phyloP scores from a whole-genome alignment of 1,140 invertebrate genomes.

The Aphaenogaster rudis region DNA sequence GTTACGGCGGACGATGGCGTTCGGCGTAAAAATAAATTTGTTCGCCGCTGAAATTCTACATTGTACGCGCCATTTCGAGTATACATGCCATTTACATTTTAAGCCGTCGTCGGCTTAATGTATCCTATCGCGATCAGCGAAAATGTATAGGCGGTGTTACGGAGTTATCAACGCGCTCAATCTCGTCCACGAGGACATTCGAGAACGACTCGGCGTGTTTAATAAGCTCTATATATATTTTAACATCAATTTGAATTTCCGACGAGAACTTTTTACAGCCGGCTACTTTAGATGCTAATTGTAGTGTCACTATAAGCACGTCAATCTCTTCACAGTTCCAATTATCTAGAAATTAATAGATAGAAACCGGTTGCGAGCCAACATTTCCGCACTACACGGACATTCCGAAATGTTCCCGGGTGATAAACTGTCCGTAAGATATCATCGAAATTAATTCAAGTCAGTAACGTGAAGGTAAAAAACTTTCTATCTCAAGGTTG shows the following conservation, averaged over 20 bases:
- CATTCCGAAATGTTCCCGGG: background rate
- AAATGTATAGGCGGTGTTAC: slow-evolving; percentile 20
- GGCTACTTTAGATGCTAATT: slow-evolving; percentile 45
- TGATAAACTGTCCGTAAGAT: slow-evolving; percentile 13
- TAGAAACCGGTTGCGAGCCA: slow-evolving; percentile 18
- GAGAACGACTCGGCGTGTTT: slow-evolving; percentile 23
- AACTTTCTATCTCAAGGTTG: background rate
- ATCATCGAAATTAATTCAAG: slow-evolving; percentile 28
- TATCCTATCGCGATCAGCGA: slow-evolving; percentile 14
- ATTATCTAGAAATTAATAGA: slow-evolving; percentile 36
- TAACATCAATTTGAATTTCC: slow-evolving; percentile 29
- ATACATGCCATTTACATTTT: slow-evolving; percentile 47
- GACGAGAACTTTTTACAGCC: background rate
- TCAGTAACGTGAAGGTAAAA: background rate
- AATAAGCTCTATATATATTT: slow-evolving; percentile 36
- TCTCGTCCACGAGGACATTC: slow-evolving; percentile 1
- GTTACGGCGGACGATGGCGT: background rate
- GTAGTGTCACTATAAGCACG: slow-evolving; percentile 17
- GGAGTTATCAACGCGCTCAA: slow-evolving; percentile 43
- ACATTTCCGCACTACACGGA: slow-evolving; percentile 6
- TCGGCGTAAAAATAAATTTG: slow-evolving; percentile 50
- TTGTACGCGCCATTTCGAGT: slow-evolving; percentile 10
- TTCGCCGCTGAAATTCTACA: background rate
- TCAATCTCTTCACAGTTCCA: slow-evolving; percentile 31
- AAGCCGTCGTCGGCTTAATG: slow-evolving; percentile 6